Conservation (phyloP, 2,888 invertebrate species). For the Aproaerema taeniolella region DNA sequence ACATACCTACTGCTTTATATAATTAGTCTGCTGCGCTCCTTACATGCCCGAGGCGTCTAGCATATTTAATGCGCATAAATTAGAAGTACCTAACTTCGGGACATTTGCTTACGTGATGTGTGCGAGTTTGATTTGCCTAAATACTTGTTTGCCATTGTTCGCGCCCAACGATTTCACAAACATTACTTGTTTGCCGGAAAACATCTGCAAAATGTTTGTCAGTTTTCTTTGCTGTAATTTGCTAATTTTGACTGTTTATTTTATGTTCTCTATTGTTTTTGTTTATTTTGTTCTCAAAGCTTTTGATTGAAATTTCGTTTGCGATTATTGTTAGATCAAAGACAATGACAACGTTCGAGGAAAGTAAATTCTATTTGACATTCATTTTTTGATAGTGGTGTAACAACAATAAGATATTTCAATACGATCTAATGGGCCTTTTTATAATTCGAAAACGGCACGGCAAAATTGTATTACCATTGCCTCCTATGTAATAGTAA, state of each 20-base stretch:
- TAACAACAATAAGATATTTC: too few relatives aligned
- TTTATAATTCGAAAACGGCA: too few relatives aligned
- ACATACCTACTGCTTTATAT: too few relatives aligned
- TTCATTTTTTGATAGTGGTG: too few relatives aligned
- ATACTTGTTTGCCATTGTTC: slow-evolving; percentile 26
- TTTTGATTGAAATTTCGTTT: neutral
- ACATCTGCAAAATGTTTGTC: neutral
- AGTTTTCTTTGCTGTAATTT: neutral
- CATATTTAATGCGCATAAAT: slow-evolving; percentile 36
- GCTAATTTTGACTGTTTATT: neutral
- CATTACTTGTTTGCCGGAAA: slow-evolving; percentile 6
- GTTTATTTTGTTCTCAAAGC: neutral
- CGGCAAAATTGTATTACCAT: too few relatives aligned
- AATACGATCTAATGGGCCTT: too few relatives aligned
- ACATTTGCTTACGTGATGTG: slow-evolving; percentile 24
- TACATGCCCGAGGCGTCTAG: slow-evolving; percentile 20
- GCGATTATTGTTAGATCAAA: neutral
- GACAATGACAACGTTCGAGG: too few relatives aligned
- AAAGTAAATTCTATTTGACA: too few relatives aligned
- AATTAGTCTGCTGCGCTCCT: too few relatives aligned
- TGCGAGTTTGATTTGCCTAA: slow-evolving; percentile 27
- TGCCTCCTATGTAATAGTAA: too few relatives aligned
- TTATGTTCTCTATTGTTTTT: neutral
- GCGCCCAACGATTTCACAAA: slow-evolving; percentile 19
- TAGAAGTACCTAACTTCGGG: slow-evolving; percentile 28